Percentiles rank a stretch among this genome's conserved stretches.
phyloP scores from a whole-genome alignment of 2,888 invertebrate genomes.

The Phoenoteleia sp. region DNA sequence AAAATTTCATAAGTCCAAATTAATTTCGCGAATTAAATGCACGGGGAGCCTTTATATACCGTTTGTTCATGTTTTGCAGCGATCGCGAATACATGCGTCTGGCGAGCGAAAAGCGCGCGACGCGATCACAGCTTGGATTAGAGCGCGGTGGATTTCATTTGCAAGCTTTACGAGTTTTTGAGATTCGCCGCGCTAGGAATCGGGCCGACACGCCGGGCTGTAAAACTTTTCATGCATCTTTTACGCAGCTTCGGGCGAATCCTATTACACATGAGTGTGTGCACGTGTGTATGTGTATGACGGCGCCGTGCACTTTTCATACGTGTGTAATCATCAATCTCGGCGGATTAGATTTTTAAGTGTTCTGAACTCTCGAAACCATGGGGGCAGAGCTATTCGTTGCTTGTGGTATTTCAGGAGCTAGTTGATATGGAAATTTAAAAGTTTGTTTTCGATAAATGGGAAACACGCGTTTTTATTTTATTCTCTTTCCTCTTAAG shows the following conservation, averaged over 20 bases:
- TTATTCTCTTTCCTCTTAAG: too few relatives aligned
- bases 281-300: conserved; percentile 39
- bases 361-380: conserved; percentile 72
- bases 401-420: conserved; percentile 53
- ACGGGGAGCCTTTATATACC: conserved; percentile 5
- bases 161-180: conserved; percentile 84
- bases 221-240: conserved; percentile 80
- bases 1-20: conserved; percentile 67
- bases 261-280: conserved; percentile 71
- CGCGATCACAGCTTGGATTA: conserved; percentile 84
- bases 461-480: conserved; percentile 19
- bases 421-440: conserved; percentile 65
- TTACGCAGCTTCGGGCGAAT: conserved; percentile 68
- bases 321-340: conserved; percentile 70
- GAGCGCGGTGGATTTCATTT: conserved; percentile 84
- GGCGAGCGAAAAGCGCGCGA: conserved; percentile 74
- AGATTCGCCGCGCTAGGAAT: conserved; percentile 79
- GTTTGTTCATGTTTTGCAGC: conserved; percentile 45
- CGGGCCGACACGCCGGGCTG: conserved; percentile 71
- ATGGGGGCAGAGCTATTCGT: conserved; percentile 72
- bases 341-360: conserved; percentile 69
- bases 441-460: conserved; percentile 50
- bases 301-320: conserved; percentile 59
- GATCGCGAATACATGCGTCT: conserved; percentile 72
- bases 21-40: conserved; percentile 63